Evolutionary conservation across 2,113 vertebrate genomes (phyloP).

Genomic region (Pelecanoides urinatrix): DNA sequence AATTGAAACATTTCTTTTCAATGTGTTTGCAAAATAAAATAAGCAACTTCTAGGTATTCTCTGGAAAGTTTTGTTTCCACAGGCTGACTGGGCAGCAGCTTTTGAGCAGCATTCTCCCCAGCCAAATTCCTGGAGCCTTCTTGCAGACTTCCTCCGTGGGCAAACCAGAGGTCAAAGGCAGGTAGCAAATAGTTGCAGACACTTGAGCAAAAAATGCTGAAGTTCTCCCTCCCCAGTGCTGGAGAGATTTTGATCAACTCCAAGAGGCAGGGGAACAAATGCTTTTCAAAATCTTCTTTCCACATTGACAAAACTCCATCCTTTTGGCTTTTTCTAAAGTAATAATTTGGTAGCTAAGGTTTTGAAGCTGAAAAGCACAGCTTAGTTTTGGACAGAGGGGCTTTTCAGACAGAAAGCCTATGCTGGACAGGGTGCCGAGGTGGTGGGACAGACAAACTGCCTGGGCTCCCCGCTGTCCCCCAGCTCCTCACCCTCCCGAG

Average conservation of each 20-base stretch:
- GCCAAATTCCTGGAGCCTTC: not conserved
- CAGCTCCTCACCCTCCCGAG: accelerated
- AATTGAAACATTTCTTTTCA: not conserved
- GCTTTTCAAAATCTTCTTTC: not conserved
- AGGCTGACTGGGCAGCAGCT: not conserved
- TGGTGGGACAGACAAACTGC: not conserved
- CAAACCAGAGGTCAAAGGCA: not conserved
- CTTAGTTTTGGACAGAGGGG: not conserved
- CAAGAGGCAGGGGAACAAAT: not conserved
- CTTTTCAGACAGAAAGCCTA: not conserved
- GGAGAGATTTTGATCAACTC: not conserved
- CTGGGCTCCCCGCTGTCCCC: accelerated
- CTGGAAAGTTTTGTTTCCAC: not conserved
- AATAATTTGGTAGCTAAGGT: not conserved
- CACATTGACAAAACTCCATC: not conserved
- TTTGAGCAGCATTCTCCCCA: not conserved
- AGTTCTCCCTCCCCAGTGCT: not conserved
- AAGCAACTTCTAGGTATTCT: not conserved
- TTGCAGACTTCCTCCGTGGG: not conserved
- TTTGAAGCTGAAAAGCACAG: not conserved
- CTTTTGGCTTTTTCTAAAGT: not conserved
- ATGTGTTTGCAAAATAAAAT: not conserved
- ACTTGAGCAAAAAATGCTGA: not conserved
- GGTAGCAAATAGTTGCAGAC: not conserved
- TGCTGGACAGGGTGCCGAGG: not conserved